Conservation (phyloP, 1,140 invertebrate genomes). For the Schlechtendalia chinensis region DNA sequence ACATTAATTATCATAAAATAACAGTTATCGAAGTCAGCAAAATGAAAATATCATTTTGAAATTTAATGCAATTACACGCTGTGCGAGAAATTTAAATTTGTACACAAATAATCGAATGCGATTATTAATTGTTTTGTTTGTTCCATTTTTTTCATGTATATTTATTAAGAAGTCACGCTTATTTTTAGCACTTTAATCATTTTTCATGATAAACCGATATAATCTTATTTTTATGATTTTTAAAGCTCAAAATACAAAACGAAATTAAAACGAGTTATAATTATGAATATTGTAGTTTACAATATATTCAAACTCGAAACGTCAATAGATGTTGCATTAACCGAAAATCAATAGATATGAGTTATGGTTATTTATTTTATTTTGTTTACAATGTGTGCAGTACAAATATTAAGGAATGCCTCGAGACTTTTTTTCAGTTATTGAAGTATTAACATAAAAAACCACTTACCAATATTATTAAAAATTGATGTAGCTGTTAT, state of each 20-base stretch:
- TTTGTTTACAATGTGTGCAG: too few relatives aligned
- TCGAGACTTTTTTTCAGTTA: too few relatives aligned
- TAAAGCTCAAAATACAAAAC: too few relatives aligned
- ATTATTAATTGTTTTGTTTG: neutral
- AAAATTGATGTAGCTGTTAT: too few relatives aligned
- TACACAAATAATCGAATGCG: neutral
- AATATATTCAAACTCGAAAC: neutral
- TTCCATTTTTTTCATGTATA: neutral
- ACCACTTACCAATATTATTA: too few relatives aligned
- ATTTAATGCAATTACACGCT: neutral
- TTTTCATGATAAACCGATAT: neutral
- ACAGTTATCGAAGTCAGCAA: neutral
- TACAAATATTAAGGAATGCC: too few relatives aligned
- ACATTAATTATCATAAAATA: slow-evolving; percentile 1
- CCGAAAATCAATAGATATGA: too few relatives aligned
- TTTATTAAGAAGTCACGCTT: neutral
- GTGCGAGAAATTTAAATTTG: neutral
- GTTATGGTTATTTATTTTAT: too few relatives aligned
- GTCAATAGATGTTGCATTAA: too few relatives aligned
- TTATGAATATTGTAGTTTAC: neutral
- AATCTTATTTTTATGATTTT: neutral
- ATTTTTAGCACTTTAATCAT: neutral
- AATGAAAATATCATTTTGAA: slow-evolving; percentile 1
- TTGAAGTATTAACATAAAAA: too few relatives aligned
- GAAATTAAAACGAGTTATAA: neutral